These are phyloP conservation scores for Sceloporus tristichus DNA, from an alignment of 2,113 vertebrate genomes.

Conservation along the genomic window DNA sequence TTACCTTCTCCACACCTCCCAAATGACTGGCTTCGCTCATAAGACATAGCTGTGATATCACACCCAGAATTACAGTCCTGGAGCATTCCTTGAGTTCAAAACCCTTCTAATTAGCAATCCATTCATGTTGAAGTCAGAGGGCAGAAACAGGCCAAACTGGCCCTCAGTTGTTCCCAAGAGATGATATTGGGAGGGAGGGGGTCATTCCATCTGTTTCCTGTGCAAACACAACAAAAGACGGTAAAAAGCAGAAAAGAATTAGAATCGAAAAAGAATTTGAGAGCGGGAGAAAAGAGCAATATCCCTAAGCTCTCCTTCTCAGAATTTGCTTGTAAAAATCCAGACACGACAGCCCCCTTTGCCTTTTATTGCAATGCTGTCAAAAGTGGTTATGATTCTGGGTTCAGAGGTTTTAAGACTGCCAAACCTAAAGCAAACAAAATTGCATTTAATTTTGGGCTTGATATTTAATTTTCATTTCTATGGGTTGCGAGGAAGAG, in stretches of 20 bases:
- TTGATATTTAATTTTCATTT: conserved; percentile 20
- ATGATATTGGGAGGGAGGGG: background rate
- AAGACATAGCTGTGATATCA: conserved; percentile 23
- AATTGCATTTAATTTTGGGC: background rate
- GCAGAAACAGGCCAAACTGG: conserved; percentile 9
- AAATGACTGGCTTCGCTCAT: conserved; percentile 25
- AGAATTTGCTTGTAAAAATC: background rate
- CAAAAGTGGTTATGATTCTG: background rate
- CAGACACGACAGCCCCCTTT: background rate
- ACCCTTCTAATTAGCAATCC: background rate
- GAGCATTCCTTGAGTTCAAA: background rate
- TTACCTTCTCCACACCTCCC: conserved; percentile 22
- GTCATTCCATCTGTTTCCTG: background rate
- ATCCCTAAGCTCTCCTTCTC: background rate
- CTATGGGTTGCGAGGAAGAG: background rate
- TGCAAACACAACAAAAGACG: background rate
- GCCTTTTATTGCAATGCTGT: background rate
- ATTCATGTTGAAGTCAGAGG: conserved; percentile 1
- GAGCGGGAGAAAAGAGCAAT: background rate
- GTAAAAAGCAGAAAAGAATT: background rate
- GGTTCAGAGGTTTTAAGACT: background rate
- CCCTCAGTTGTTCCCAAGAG: background rate
- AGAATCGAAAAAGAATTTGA: background rate
- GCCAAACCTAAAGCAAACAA: background rate
- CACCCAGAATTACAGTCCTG: conserved; percentile 14